Evolutionary conservation across 2,888 invertebrate genomes (phyloP).

Genomic region (Junonia oenone): DNA sequence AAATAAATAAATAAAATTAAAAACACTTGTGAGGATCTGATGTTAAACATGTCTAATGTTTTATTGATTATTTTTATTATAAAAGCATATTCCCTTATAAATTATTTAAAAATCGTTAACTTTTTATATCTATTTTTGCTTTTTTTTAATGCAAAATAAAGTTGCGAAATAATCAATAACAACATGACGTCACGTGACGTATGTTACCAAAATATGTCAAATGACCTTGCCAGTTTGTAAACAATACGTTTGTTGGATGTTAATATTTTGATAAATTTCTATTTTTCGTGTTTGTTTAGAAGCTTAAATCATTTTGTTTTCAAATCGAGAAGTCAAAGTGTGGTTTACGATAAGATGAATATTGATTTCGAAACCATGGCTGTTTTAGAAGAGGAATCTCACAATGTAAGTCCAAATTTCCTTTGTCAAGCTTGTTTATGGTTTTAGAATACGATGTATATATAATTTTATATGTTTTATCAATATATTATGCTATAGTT

Average conservation of each 20-base stretch:
- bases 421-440: conserved; percentile 44
- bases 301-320: conserved; percentile 13
- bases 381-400: conserved; percentile 81
- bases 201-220: conserved; percentile 70
- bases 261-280: conserved; percentile 37
- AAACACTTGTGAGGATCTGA: no score
- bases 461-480: background rate
- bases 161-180: conserved; percentile 29
- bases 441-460: conserved; percentile 12
- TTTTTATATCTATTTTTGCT: no score
- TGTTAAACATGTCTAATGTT: no score
- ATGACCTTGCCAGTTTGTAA: conserved; percentile 85
- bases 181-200: conserved; percentile 48
- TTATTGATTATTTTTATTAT: no score
- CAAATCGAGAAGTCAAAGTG: conserved; percentile 19
- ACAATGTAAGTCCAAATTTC: conserved; percentile 71
- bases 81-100: no score
- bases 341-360: conserved; percentile 49
- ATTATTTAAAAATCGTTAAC: no score
- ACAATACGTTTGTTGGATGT: conserved; percentile 78
- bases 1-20: no score
- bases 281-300: conserved; percentile 31
- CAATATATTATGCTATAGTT: background rate
- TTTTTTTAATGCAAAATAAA: background rate
- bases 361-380: conserved; percentile 83